These are phyloP conservation scores for Himalopsyche japonica DNA, from an alignment of 2,888 invertebrate species.

Conservation along the genomic window DNA sequence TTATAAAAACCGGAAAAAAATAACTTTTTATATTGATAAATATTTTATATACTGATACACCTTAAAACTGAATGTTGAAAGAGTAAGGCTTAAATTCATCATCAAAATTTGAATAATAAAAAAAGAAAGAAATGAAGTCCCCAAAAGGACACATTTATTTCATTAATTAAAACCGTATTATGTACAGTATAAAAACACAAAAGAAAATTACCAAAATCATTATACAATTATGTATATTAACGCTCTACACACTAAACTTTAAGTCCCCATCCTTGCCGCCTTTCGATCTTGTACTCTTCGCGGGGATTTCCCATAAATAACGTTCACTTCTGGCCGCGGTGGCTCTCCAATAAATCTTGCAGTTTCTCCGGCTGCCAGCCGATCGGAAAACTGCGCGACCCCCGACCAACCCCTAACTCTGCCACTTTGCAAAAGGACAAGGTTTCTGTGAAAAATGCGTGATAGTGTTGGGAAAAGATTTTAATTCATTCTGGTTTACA, in stretches of 20 bases:
- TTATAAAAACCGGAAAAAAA: too few species aligned
- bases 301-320: slow-evolving; percentile 23
- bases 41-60: too few species aligned
- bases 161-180: too few species aligned
- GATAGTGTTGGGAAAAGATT: not conserved
- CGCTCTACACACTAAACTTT: not conserved
- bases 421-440: not conserved
- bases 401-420: not conserved
- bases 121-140: too few species aligned
- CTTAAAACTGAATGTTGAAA: too few species aligned
- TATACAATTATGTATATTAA: not conserved
- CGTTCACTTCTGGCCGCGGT: slow-evolving; percentile 34
- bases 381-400: slow-evolving; percentile 22
- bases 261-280: not conserved
- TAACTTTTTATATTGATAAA: too few species aligned
- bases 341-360: slow-evolving; percentile 27
- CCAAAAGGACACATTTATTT: too few species aligned
- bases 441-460: not conserved
- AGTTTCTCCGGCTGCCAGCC: slow-evolving; percentile 18
- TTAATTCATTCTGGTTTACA: not conserved
- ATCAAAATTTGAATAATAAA: too few species aligned
- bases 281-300: not conserved
- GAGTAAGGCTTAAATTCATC: too few species aligned
- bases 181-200: too few species aligned
- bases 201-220: not conserved